A percentile compares a stretch with the other conserved stretches of the same genome.
These are phyloP conservation scores for Xyrichtys novacula DNA, from an alignment of 2,797 vertebrate species.

Conservation along the genomic window DNA sequence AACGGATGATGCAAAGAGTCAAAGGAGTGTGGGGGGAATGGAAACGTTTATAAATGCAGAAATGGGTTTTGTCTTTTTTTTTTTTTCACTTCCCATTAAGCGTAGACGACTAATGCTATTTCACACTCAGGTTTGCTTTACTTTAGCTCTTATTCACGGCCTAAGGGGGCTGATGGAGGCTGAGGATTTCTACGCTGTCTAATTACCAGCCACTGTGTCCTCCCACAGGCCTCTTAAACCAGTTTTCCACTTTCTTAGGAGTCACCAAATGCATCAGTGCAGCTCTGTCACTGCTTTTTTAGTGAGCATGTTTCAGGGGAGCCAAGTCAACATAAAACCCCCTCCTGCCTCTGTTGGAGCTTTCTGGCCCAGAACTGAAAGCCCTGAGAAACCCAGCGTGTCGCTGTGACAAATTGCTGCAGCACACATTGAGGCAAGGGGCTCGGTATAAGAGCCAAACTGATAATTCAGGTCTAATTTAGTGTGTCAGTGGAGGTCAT, in stretches of 20 bases:
- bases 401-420: constrained; percentile 61
- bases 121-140: constrained; percentile 79
- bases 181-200: constrained; percentile 78
- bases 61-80: constrained; percentile 55
- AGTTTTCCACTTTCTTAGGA: constrained; percentile 75
- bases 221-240: constrained; percentile 76
- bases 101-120: constrained; percentile 77
- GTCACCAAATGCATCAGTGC: constrained; percentile 60
- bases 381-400: constrained; percentile 47
- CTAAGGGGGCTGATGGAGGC: constrained; percentile 68
- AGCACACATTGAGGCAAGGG: constrained; percentile 42
- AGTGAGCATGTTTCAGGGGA: constrained; percentile 44
- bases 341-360: constrained; percentile 17
- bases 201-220: constrained; percentile 80
- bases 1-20: constrained; percentile 44
- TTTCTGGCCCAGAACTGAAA: constrained; percentile 47
- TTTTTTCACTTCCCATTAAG: constrained; percentile 73
- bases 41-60: constrained; percentile 58
- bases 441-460: constrained; percentile 52
- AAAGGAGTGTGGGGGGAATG: constrained; percentile 22
- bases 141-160: constrained; percentile 69
- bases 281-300: constrained; percentile 47
- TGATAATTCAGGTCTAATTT: constrained; percentile 74
- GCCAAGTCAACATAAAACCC: constrained; percentile 49
- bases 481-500: constrained; percentile 63